These are phyloP conservation scores for Morinoia aosen DNA, from an alignment of 2,888 invertebrate genomes.

Conservation along the genomic window DNA sequence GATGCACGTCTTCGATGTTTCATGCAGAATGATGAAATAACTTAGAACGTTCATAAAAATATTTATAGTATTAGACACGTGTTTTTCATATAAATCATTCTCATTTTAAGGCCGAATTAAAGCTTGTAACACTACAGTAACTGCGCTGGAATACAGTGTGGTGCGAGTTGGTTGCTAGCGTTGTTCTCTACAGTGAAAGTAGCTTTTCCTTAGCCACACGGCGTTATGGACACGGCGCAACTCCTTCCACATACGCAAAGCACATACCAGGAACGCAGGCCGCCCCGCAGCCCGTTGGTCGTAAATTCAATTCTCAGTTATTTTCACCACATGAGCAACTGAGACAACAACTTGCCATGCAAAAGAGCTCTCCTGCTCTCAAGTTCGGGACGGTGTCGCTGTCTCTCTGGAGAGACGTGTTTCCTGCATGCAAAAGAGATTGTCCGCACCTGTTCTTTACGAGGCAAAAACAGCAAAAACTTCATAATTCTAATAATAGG, in stretches of 20 bases:
- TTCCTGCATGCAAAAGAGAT: slow-evolving; percentile 28
- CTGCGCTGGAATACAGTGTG: no score
- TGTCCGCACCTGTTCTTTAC: not conserved
- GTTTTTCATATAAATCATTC: not conserved
- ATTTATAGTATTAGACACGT: not conserved
- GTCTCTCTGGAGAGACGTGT: slow-evolving; percentile 1
- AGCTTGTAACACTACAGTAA: not conserved
- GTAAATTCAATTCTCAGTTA: slow-evolving; percentile 45
- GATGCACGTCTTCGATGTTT: not conserved
- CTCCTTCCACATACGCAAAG: not conserved
- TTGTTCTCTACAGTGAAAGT: not conserved
- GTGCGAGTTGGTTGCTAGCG: no score
- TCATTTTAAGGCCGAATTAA: not conserved
- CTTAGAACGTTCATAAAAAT: not conserved
- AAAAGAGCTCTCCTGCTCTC: slow-evolving; percentile 35
- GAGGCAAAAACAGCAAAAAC: slow-evolving; percentile 20
- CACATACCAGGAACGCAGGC: not conserved
- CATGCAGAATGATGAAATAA: not conserved
- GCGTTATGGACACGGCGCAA: not conserved
- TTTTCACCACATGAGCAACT: slow-evolving; percentile 34
- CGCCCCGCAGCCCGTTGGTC: not conserved
- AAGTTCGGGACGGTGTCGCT: not conserved
- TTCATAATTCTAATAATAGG: slow-evolving; percentile 14
- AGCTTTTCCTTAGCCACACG: not conserved
- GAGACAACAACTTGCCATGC: slow-evolving; percentile 49